Base-by-base conservation (phyloP, 2,113 vertebrate genomes). In the Aramus guarauna region DNA sequence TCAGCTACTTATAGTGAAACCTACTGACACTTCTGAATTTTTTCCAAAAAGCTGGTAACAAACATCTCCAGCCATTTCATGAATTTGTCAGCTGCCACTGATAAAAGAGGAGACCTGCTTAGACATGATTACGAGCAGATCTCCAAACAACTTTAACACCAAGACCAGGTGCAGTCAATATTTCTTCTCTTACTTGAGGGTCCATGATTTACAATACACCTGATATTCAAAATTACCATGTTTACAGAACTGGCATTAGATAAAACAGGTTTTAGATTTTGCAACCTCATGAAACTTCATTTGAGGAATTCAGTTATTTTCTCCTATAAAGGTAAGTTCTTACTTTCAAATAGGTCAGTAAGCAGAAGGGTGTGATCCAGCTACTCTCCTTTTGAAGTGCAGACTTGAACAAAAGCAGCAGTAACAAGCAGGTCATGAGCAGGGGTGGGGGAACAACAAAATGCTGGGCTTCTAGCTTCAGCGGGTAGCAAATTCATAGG, bases 341-440 rank as follows among this genome's bases (percentile, higher is more conserved):
- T 78, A 3, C 55, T 67, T 90, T 66, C 36, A 74, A 78, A 67
- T 3, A 90, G 37, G 30, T 41, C 64, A 53, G 6, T 53, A 80
- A 68, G 30, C 64, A 80, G n/a, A 75, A 73, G 10, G 1, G 1
- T 58, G 30, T 29, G n/a, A 92, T 45, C 17, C 41, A 59, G 30
- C 34, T n/a, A 12, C 17, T 41, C 59, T 60, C 36, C 64, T 69
- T 81, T 34, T 62, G 36, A 72, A 88, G 43, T 15, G 11, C 5
- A 58, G 60, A 36, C 23, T 73, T 81, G 41, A 78, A 90, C 43
- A 66, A 78, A n/a, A 81, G 4, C 17, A 90, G 47, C 52, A 80
- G 43, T 3, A 86, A 23, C 9, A 89, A 71, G 71, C 21, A 85
- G 12, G 11, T 68, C 20, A 47, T 20, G 0, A 0, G 47, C 0